A percentile compares a stretch with the other conserved stretches of the same genome.
Conservation (phyloP, 2,113 vertebrate species). For the Crocuta crocuta region DNA sequence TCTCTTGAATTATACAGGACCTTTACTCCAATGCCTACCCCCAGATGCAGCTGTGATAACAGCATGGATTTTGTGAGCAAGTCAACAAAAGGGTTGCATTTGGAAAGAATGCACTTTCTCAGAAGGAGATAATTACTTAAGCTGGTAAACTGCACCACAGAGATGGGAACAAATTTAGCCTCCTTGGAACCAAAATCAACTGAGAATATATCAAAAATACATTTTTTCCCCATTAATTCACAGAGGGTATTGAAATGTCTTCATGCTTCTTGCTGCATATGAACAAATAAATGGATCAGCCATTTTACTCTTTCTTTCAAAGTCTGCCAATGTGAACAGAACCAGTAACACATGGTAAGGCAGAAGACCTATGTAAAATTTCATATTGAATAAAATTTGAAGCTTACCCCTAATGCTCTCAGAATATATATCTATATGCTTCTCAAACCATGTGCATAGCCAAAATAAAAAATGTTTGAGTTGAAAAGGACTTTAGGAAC, state of each 20-base stretch:
- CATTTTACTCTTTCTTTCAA: background rate
- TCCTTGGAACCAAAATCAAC: background rate
- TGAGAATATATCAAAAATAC: background rate
- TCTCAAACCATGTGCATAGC: background rate
- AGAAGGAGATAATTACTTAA: background rate
- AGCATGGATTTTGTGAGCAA: background rate
- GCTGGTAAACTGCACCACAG: background rate
- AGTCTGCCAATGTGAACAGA: constrained; percentile 25
- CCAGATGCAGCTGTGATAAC: background rate
- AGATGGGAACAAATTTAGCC: constrained; percentile 25
- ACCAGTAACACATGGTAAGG: background rate
- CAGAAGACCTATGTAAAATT: background rate
- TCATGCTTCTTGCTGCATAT: background rate
- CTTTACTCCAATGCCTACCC: background rate
- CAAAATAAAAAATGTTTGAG: background rate
- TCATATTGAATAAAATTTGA: background rate
- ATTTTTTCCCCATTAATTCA: background rate
- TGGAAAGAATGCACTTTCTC: background rate
- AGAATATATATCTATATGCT: background rate
- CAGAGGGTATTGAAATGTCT: background rate
- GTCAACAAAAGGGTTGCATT: background rate
- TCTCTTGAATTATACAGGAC: background rate
- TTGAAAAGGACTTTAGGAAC: background rate
- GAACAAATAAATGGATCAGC: background rate
- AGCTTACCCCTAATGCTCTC: background rate